Evolutionary conservation across 2,888 invertebrate genomes (phyloP).

Genomic region (Leptopilina syphax): DNA sequence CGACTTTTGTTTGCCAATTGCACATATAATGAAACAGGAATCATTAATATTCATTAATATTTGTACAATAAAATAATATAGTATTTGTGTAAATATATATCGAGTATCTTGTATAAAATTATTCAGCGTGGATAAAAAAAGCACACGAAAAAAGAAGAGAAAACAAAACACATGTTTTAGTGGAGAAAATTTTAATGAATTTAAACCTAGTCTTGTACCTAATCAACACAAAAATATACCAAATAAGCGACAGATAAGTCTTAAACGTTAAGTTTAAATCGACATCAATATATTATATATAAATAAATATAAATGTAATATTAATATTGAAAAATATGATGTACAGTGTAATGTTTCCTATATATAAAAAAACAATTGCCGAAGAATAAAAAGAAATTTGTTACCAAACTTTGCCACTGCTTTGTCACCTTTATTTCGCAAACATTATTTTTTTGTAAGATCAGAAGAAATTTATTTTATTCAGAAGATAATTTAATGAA

Average conservation of each 20-base stretch:
- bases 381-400: constrained; percentile 36
- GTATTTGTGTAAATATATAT: constrained; percentile 31
- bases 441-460: background rate
- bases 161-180: constrained; percentile 1
- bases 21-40: background rate
- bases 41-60: background rate
- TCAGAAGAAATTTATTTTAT: background rate
- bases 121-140: background rate
- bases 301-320: constrained; percentile 37
- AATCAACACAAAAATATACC: constrained; percentile 58
- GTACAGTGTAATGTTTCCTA: constrained; percentile 46
- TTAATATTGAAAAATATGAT: constrained; percentile 38
- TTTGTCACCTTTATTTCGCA: background rate
- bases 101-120: background rate
- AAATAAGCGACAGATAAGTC: constrained; percentile 50
- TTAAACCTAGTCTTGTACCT: constrained; percentile 59
- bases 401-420: constrained; percentile 1
- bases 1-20: too few relatives aligned
- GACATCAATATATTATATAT: constrained; percentile 38
- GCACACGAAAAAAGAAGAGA: background rate
- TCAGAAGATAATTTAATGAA: too few relatives aligned
- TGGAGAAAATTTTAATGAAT: constrained; percentile 30
- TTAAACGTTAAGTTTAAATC: constrained; percentile 39
- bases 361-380: constrained; percentile 5
- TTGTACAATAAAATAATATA: constrained; percentile 20